These are phyloP conservation scores for western clawed frog (Xenopus tropicalis) DNA, from an alignment of 2,113 vertebrate genomes.

Conservation along the genomic window DNA sequence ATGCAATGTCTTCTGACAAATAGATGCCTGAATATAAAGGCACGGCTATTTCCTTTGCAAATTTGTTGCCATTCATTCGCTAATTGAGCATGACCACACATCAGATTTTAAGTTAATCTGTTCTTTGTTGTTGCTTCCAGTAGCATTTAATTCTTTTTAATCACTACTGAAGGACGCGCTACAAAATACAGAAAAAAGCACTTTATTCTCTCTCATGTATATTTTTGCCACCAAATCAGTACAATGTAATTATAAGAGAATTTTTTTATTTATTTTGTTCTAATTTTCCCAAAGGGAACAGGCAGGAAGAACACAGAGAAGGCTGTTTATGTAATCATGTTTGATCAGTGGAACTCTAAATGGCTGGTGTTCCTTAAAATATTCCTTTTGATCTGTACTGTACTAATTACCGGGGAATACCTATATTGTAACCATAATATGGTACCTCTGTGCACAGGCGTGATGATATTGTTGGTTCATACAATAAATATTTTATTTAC, in stretches of 20 bases:
- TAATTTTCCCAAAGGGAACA: constrained; percentile 9
- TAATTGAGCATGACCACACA: constrained; percentile 21
- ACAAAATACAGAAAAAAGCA: background rate
- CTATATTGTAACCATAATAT: too few species aligned
- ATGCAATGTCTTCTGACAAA: too few species aligned
- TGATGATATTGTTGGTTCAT: too few species aligned
- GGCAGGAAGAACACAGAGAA: background rate
- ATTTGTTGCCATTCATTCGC: constrained; percentile 6
- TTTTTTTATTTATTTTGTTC: constrained; percentile 24
- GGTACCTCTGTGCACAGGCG: too few species aligned
- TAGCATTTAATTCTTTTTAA: constrained; percentile 39
- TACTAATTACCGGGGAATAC: too few species aligned
- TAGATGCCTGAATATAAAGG: constrained; percentile 2
- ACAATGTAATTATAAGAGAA: constrained; percentile 14
- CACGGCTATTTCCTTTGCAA: constrained; percentile 11
- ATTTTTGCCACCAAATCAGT: background rate
- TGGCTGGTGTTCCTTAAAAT: too few species aligned
- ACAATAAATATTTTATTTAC: too few species aligned
- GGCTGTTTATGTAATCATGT: too few species aligned
- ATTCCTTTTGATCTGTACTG: too few species aligned
- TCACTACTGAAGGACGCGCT: constrained; percentile 23
- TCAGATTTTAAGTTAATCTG: constrained; percentile 16
- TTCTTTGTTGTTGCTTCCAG: constrained; percentile 23
- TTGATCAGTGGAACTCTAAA: too few species aligned
- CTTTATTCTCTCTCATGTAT: constrained; percentile 19